Evolutionary conservation across 37 sponge, comb jelly and placozoan species (phyloP), one percentile per base, ranked within the genome.

Genomic region (Hexactinellida sp.): DNA sequence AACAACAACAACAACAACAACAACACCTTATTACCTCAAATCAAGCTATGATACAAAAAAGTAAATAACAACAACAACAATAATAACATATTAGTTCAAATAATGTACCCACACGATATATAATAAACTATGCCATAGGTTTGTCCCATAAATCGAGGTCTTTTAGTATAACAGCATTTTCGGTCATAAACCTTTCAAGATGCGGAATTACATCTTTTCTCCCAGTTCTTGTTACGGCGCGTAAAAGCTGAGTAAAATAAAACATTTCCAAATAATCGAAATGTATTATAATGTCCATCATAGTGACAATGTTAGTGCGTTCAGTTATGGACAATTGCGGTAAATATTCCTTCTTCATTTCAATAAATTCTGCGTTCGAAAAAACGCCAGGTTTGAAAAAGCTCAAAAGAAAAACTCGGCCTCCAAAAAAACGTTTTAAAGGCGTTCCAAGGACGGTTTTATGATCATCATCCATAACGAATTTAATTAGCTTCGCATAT

Each of bases 311-410:
- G 25, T 23, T 23, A n/a, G 13, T 63, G 1, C 3, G 3, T 28
- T 63, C 76, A 63, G 5, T 28, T 23, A 32, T 23, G 3, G 76
- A 63, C 76, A 63, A n/a, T n/a, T 32, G 76, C 13, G 76, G 76
- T 10, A 32, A 3, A n/a, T 63, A 63, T 63, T 63, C 76, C 76
- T 63, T 63, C 76, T 63, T 63, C 76, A 63, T 63, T n/a, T 63
- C 76, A 7, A 25, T 3, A 63, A 63, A 63, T 25, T 63, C 76
- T 7, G 3, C 28, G 3, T 63, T n/a, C 21, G 76, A 63, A 7
- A 63, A 25, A 10, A 23, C 34, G 19, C 76, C 76, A 3, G 76
- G 76, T 63, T 63, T 63, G 28, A 63, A 63, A n/a, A 63, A n/a
- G 13, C 13, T 28, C 5, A 63, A 28, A 7, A 63, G 76, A n/a